Conservation (phyloP, 2,113 vertebrate species). For the Grammomys dolichurus region DNA sequence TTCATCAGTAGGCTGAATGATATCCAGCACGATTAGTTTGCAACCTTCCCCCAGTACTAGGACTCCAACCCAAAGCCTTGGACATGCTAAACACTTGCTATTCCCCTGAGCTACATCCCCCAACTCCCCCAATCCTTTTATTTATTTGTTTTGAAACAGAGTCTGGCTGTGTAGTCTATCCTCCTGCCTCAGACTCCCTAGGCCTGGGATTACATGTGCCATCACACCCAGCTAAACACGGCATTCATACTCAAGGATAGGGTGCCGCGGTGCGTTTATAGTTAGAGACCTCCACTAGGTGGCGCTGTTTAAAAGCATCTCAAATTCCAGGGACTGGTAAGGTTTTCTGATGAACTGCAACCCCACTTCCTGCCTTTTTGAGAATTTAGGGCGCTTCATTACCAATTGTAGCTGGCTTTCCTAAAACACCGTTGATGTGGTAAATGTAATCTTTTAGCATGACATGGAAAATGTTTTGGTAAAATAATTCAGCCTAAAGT, state of each 20-base stretch:
- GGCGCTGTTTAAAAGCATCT: constrained; percentile 68
- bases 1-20: constrained; percentile 22
- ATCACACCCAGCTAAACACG: not conserved
- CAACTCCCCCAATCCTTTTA: no score
- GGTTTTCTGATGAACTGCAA: not conserved
- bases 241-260: not conserved
- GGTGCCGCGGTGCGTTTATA: not conserved
- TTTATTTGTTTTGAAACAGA: not conserved
- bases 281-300: constrained; percentile 59
- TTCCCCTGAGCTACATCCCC: not conserved
- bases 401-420: constrained; percentile 44
- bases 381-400: constrained; percentile 65
- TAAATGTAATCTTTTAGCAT: constrained; percentile 57
- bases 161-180: not conserved
- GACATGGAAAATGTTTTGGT: constrained; percentile 57
- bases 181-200: not conserved
- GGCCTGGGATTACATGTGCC: not conserved
- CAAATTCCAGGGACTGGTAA: not conserved
- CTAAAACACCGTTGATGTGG: constrained; percentile 59
- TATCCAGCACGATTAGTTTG: not conserved
- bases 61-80: not conserved
- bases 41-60: no score
- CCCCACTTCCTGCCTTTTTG: not conserved
- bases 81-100: not conserved
- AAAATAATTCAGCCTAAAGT: constrained; percentile 53